Base-by-base conservation (phyloP, 2,888 invertebrate species). In the Cryptophagus acutangulus region DNA sequence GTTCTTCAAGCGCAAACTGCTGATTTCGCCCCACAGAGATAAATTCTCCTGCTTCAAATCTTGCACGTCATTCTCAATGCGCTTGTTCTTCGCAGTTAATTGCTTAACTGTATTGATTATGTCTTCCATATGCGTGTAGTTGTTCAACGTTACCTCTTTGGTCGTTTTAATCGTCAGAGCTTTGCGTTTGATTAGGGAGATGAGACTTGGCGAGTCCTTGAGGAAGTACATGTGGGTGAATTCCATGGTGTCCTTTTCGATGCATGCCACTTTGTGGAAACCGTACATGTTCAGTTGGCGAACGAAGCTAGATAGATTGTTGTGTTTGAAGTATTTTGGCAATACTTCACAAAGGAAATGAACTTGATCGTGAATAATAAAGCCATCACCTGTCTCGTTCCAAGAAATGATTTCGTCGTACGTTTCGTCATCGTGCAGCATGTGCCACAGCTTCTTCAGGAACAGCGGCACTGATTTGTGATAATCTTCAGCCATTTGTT, bases 201-300 rank as follows among this genome's bases (percentile, higher is more conserved):
- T 81, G 4, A 92, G 72, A 63, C 84, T 81, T 15, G 90, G 84
- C 61, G 87, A 82, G 40, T 84, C 88, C 62, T 82, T 81, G 58
- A 87, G 75, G 57, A 96, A 96, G 65, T 82, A 92, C 13, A 84
- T 86, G 73, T 96, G 95, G 4, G 86, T 84, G 72, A 96, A 96
- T 70, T 95, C 91, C 71, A 94, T 84, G 68, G 88, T 87, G 52
- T 79, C 79, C 61, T 89, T 88, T 58, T 93, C 93, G 6, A 91
- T 81, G 2, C 88, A 88, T 2, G 88, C 83, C 38, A 92, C 87
- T 71, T 96, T 96, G 59, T 91, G 89, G 69, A 96, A 96, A 17
- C 94, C 94, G 77, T 95, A 97, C 92, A 96, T 94, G 70, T 97
- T 97, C 31, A 97, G 74, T 62, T 96, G 96, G 2, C 97, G 74